phyloP scores from a whole-genome alignment of 2,797 vertebrate species.

The Menidia menidia region DNA sequence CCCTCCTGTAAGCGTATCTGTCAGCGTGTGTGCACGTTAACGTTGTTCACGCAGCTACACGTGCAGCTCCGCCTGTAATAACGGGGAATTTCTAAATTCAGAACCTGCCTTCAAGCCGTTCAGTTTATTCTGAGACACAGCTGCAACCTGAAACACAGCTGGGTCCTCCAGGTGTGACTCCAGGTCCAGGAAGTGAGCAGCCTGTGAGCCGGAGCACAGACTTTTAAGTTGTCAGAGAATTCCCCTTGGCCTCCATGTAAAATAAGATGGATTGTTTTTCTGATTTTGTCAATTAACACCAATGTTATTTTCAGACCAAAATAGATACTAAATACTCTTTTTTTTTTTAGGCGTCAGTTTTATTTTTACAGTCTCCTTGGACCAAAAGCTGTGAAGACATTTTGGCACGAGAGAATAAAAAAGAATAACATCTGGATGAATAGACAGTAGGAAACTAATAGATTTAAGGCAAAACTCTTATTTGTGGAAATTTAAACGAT shows the following conservation, averaged over 20 bases:
- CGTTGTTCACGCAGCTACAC: constrained; percentile 32
- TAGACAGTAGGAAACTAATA: background rate
- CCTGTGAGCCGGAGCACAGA: background rate
- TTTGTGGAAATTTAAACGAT: background rate
- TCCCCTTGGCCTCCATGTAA: no score
- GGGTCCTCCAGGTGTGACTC: background rate
- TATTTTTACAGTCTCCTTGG: background rate
- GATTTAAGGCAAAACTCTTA: constrained; percentile 2
- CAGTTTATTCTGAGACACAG: constrained; percentile 18
- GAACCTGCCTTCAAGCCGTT: constrained; percentile 27
- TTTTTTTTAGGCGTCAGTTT: no score
- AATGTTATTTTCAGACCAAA: no score
- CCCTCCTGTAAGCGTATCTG: constrained; percentile 25
- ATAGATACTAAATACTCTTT: background rate
- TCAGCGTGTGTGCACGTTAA: constrained; percentile 27
- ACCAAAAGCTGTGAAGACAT: background rate
- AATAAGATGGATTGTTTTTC: no score
- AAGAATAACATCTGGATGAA: constrained; percentile 3
- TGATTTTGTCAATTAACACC: no score
- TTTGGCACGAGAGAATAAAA: constrained; percentile 3
- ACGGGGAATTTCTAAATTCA: constrained; percentile 34
- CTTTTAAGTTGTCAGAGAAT: no score
- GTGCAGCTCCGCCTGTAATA: constrained; percentile 12
- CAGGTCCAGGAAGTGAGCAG: background rate
- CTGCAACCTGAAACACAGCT: constrained; percentile 5